Conservation (phyloP, 2,888 invertebrate genomes). For the Entomobrya multifasciata region DNA sequence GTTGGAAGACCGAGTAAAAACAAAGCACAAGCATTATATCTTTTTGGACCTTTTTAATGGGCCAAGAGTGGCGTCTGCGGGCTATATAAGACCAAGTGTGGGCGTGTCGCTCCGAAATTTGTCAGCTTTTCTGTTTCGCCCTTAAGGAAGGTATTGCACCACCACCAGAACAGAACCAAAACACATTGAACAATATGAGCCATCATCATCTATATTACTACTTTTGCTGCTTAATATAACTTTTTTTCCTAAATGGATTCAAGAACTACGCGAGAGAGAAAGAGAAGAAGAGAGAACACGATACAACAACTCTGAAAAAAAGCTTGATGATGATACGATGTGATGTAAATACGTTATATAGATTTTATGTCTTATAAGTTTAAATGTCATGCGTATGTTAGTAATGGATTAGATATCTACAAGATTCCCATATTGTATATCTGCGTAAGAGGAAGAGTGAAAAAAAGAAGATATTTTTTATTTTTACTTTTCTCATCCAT, state of each 20-base stretch:
- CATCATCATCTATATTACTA: slow-evolving; percentile 29
- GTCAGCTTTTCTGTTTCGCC: slow-evolving; percentile 79
- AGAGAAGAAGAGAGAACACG: slow-evolving; percentile 12
- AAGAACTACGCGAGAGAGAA: neutral
- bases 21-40: slow-evolving; percentile 78
- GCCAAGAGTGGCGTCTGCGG: slow-evolving; percentile 79
- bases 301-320: slow-evolving; percentile 45
- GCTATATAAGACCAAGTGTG: slow-evolving; percentile 79
- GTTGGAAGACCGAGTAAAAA: slow-evolving; percentile 77
- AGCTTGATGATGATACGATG: slow-evolving; percentile 54
- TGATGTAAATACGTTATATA: slow-evolving; percentile 56
- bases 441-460: slow-evolving; percentile 2
- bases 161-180: slow-evolving; percentile 46
- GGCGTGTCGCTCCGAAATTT: slow-evolving; percentile 80
- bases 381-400: neutral
- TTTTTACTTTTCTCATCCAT: slow-evolving; percentile 59
- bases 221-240: slow-evolving; percentile 52
- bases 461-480: slow-evolving; percentile 55
- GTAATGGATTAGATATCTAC: slow-evolving; percentile 14
- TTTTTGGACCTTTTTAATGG: slow-evolving; percentile 79
- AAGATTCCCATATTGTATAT: neutral
- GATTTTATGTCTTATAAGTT: neutral
- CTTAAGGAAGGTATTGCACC: slow-evolving; percentile 78
- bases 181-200: slow-evolving; percentile 21
- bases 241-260: slow-evolving; percentile 39